A percentile compares a stretch with the other conserved stretches of the same genome.
Evolutionary conservation across 2,888 invertebrate genomes (phyloP).

Genomic region (Seira sanloemensis): DNA sequence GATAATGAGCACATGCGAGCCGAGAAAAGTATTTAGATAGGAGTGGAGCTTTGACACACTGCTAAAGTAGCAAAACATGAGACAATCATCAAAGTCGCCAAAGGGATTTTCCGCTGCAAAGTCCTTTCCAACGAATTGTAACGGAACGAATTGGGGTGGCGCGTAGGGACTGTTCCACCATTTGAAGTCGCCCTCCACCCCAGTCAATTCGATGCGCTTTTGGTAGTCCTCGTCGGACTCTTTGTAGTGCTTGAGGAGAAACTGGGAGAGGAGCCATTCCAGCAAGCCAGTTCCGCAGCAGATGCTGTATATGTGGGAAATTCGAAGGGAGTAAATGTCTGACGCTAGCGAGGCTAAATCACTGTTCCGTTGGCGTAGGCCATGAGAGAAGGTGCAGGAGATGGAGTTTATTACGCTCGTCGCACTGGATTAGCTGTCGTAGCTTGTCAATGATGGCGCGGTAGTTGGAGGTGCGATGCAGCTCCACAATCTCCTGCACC

Average conservation of each 20-base stretch:
- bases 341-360: conserved; percentile 80
- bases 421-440: conserved; percentile 42
- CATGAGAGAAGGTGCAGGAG: conserved; percentile 79
- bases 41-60: conserved; percentile 82
- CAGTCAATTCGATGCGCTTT: conserved; percentile 78
- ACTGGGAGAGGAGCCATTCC: conserved; percentile 84
- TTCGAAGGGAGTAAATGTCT: conserved; percentile 60
- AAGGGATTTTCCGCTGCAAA: conserved; percentile 77
- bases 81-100: conserved; percentile 76
- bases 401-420: conserved; percentile 62
- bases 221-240: conserved; percentile 52
- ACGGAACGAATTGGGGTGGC: conserved; percentile 83
- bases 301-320: conserved; percentile 80
- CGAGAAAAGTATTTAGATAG: conserved; percentile 82
- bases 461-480: conserved; percentile 52
- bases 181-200: conserved; percentile 85
- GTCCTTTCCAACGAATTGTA: conserved; percentile 78
- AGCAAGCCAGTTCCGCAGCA: conserved; percentile 90
- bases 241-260: conserved; percentile 52
- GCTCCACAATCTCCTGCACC: conserved; percentile 60
- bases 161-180: conserved; percentile 90
- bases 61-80: conserved; percentile 90
- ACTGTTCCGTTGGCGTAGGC: conserved; percentile 84
- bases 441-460: conserved; percentile 47
- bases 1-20: conserved; percentile 84